Base-by-base conservation (phyloP, 37 sponge, comb jelly and placozoan species). In the Halichondria panicea region DNA sequence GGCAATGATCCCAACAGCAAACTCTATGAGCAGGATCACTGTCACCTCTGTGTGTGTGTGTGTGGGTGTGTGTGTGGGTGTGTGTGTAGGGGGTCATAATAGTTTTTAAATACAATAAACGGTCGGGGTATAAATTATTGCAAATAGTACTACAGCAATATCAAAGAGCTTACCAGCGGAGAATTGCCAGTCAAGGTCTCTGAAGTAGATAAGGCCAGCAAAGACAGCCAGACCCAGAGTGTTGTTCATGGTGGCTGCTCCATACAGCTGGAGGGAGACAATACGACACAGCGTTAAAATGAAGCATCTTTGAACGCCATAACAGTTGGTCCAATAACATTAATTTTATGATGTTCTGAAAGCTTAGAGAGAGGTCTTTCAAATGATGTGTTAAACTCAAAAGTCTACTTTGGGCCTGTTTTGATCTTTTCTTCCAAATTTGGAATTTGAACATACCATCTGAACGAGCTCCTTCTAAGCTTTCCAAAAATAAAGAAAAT, bases 181-280 rank as follows among this genome's bases (percentile, higher is more conserved):
- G 60, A 75, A 95, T 40, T 86, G 84, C 96, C 96, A 95, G 25
- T 88, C 67, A 44, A 95, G 72, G 0, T 78, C 79, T 37, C 87
- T 56, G 37, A 84, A 74, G 64, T 64, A 92, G 7, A 95, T 89
- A 4, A 95, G 84, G 15, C 79, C 87, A 61, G 88, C 84, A 74
- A 95, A 95, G 34, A 95, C 81, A 39, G 75, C 96, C 33, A 95
- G 93, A 39, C 92, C 80, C 4, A 95, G 78, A 36, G 96, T 95
- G 77, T 95, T 95, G 70, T 95, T 95, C 96, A 95, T 95, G 0
- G 96, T 92, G 24, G 87, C 96, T 31, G 96, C 96, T 65, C 96
- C 96, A 65, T 95, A 95, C 46, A 95, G 84, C 90, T 93, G 38
- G 24, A 15, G 15, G 52, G 52, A 48, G 52, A 48, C 15, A 15